Evolutionary conservation across 2,797 vertebrate genomes (phyloP).

Genomic region (Huso huso): DNA sequence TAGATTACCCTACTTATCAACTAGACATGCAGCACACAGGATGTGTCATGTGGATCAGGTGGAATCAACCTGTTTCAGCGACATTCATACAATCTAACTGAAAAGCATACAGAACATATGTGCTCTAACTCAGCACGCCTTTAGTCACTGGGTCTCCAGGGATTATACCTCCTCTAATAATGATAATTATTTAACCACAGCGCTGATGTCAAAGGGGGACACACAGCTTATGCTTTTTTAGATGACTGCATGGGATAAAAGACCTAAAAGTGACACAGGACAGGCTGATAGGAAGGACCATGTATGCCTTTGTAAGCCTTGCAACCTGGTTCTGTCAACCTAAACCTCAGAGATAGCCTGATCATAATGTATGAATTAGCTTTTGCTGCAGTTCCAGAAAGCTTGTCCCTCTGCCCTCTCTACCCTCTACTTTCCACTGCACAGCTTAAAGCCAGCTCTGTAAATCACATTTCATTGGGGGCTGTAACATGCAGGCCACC

Average conservation of each 20-base stretch:
- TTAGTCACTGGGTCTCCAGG: not conserved
- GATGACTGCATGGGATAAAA: slow-evolving; percentile 22
- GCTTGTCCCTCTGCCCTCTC: slow-evolving; percentile 15
- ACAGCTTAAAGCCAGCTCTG: slow-evolving; percentile 36
- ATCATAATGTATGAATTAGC: slow-evolving; percentile 34
- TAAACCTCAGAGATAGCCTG: slow-evolving; percentile 44
- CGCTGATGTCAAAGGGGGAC: slow-evolving; percentile 13
- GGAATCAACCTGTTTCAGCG: not conserved
- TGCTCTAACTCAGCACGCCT: not conserved
- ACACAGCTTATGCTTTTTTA: slow-evolving; percentile 50
- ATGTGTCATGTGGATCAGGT: not conserved
- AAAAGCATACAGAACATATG: not conserved
- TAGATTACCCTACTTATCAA: too few relatives aligned
- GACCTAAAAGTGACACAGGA: not conserved
- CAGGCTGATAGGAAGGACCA: not conserved
- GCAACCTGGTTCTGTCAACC: slow-evolving; percentile 13
- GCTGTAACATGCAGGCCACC: slow-evolving; percentile 40
- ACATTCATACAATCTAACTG: not conserved
- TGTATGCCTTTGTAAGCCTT: slow-evolving; percentile 1
- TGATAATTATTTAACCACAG: not conserved
- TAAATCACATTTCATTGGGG: slow-evolving; percentile 60
- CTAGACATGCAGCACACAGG: not conserved
- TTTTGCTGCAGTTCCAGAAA: slow-evolving; percentile 29
- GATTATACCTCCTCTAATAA: slow-evolving; percentile 6
- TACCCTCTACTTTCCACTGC: slow-evolving; percentile 38